Evolutionary conservation across 1,140 invertebrate species (phyloP).

Genomic region (Battus philenor): DNA sequence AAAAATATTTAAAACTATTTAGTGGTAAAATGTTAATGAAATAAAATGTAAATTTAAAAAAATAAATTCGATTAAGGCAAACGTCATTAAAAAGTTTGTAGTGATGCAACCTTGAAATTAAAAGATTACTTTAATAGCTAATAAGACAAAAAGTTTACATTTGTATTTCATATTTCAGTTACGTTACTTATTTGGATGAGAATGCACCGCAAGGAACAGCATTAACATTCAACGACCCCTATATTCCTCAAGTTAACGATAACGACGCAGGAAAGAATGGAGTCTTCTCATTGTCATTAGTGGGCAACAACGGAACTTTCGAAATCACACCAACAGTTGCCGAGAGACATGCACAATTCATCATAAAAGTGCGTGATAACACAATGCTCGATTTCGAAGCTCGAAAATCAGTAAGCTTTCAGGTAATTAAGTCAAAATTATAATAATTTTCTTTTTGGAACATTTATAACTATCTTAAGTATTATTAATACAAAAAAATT

Average conservation of each 20-base stretch:
- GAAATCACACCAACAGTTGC: constrained; percentile 92
- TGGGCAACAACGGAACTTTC: constrained; percentile 91
- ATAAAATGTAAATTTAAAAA: no score
- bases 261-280: constrained; percentile 89
- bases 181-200: constrained; percentile 85
- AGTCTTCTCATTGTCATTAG: constrained; percentile 86
- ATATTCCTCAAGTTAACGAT: constrained; percentile 83
- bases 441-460: background rate
- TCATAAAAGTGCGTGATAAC: constrained; percentile 89
- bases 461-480: no score
- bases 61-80: no score
- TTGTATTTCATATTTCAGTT: constrained; percentile 72
- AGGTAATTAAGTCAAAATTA: constrained; percentile 54
- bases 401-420: constrained; percentile 82
- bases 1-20: no score
- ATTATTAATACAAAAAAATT: no score
- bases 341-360: constrained; percentile 86
- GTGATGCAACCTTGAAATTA: no score
- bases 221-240: constrained; percentile 82
- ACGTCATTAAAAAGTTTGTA: no score
- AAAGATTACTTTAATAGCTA: no score
- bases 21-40: no score
- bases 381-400: constrained; percentile 89
- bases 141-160: no score
- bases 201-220: constrained; percentile 88